These are phyloP conservation scores for Eupsittula cactorum DNA, from an alignment of 2,113 vertebrate species.

Conservation along the genomic window DNA sequence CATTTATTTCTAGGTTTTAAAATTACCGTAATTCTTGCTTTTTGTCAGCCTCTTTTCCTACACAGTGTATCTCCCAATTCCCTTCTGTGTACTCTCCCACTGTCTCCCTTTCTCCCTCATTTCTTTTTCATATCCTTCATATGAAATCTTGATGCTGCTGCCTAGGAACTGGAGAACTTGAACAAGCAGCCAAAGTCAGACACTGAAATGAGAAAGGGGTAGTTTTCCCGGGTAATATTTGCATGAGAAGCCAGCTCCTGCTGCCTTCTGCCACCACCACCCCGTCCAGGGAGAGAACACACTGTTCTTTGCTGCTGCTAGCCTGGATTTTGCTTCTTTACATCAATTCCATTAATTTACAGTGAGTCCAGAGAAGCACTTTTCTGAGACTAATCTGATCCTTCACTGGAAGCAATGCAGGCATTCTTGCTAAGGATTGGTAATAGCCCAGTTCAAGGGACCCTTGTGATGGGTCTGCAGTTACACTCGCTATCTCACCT, in stretches of 20 bases:
- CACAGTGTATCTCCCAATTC: accelerated
- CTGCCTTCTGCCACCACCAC: background rate
- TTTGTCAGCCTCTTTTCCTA: background rate
- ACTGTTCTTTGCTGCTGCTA: background rate
- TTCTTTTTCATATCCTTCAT: background rate
- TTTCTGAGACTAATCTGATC: background rate
- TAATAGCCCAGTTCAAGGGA: background rate
- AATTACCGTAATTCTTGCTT: background rate
- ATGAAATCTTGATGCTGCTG: background rate
- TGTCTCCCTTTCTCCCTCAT: background rate
- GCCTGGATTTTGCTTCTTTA: background rate
- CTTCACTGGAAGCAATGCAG: accelerated
- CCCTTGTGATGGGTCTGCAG: background rate
- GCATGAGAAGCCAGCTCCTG: background rate
- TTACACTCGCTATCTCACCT: background rate
- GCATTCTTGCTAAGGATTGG: background rate
- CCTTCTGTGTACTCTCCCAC: background rate
- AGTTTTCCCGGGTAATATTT: background rate
- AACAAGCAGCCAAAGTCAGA: background rate
- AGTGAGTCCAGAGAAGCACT: background rate
- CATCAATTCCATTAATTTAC: background rate
- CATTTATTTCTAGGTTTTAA: background rate
- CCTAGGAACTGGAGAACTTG: background rate
- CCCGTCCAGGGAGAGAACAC: background rate
- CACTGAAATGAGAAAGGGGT: background rate